These are phyloP conservation scores for Leiothrix lutea DNA, from an alignment of 2,113 vertebrate genomes.

Conservation along the genomic window DNA sequence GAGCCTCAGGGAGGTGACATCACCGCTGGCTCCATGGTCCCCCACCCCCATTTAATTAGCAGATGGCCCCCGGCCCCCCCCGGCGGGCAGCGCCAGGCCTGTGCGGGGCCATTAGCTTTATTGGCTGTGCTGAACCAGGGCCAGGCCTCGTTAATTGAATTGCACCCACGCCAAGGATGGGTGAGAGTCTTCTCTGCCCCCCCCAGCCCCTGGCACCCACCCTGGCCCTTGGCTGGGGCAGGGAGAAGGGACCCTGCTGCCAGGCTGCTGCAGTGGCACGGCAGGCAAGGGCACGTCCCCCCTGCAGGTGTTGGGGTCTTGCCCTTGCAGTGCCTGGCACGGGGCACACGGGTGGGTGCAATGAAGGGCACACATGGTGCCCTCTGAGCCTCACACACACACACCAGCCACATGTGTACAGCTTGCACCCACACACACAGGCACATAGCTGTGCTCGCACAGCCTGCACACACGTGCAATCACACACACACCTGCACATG, in stretches of 20 bases:
- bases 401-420: accelerated
- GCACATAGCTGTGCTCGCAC: accelerated
- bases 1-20: background rate
- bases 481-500: background rate
- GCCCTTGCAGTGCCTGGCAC: background rate
- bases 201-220: accelerated
- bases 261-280: background rate
- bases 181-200: background rate
- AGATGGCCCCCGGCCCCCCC: slow-evolving; percentile 14
- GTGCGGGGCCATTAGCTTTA: slow-evolving; percentile 59
- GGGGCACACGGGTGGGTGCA: accelerated
- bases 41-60: slow-evolving; percentile 51
- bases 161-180: slow-evolving; percentile 17
- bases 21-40: background rate
- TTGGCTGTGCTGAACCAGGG: slow-evolving; percentile 15
- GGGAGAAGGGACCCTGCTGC: background rate
- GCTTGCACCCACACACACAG: accelerated
- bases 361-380: background rate
- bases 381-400: background rate
- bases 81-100: background rate
- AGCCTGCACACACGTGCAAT: accelerated
- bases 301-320: background rate
- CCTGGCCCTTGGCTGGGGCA: background rate
- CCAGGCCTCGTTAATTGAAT: slow-evolving; percentile 60
- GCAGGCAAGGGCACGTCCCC: background rate